Evolutionary conservation across 2,113 vertebrate species (phyloP).

Genomic region (Coracopsis vasa): DNA sequence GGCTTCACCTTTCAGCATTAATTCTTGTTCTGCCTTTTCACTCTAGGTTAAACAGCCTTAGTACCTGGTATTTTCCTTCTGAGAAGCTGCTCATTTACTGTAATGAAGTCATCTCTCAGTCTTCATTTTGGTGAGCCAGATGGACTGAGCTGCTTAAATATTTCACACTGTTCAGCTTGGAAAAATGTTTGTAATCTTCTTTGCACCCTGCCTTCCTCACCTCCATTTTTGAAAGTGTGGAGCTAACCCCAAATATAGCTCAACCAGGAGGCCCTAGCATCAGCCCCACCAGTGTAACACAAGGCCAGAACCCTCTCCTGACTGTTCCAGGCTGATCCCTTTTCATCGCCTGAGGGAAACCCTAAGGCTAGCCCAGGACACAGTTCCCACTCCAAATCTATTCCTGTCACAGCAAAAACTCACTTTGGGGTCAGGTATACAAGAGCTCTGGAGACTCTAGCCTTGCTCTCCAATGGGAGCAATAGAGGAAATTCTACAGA

Average conservation of each 20-base stretch:
- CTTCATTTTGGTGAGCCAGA: neutral
- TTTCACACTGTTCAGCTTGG: neutral
- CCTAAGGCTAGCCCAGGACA: neutral
- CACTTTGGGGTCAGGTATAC: neutral
- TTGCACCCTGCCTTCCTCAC: neutral
- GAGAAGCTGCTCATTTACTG: neutral
- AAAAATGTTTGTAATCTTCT: neutral
- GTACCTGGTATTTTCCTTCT: neutral
- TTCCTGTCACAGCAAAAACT: neutral
- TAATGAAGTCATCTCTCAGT: neutral
- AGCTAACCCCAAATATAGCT: neutral
- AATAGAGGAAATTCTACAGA: slow-evolving; percentile 5
- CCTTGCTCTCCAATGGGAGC: neutral
- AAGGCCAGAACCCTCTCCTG: neutral
- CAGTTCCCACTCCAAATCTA: neutral
- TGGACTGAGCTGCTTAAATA: neutral
- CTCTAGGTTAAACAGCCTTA: neutral
- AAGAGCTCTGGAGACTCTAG: neutral
- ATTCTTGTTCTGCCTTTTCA: neutral
- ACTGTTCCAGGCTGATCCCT: neutral
- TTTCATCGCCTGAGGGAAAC: neutral
- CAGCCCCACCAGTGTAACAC: neutral
- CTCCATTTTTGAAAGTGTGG: neutral
- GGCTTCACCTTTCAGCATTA: neutral
- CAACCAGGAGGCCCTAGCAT: neutral